A percentile compares a stretch with the other conserved stretches of the same genome.
Conservation (phyloP, 1,140 invertebrate species). For the Trichonephila inaurata region DNA sequence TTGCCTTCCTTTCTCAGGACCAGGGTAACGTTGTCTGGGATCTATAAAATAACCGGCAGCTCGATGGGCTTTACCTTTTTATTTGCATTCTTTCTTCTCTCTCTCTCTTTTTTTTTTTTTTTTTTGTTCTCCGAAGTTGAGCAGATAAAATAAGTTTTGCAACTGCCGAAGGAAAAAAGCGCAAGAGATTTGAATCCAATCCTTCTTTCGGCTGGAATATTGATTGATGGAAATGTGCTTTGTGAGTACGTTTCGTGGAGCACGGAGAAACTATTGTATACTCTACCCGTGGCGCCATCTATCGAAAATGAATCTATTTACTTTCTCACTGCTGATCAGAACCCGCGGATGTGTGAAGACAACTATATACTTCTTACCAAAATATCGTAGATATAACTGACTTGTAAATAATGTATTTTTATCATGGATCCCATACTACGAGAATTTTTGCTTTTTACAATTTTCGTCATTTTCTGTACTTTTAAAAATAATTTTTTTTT, state of each 20-base stretch:
- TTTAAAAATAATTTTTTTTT: no score
- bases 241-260: no score
- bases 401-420: no score
- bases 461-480: no score
- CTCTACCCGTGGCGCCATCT: background rate
- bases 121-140: background rate
- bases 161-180: conserved; percentile 51
- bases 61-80: background rate
- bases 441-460: no score
- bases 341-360: no score
- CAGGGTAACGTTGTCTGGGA: conserved; percentile 6
- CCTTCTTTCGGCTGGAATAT: conserved; percentile 39
- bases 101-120: background rate
- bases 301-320: background rate
- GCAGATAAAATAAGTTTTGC: conserved; percentile 60
- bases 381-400: no score
- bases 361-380: no score
- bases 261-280: no score
- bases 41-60: conserved; percentile 43
- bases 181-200: conserved; percentile 69
- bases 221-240: conserved; percentile 51
- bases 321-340: background rate
- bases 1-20: background rate
- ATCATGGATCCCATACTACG: no score
- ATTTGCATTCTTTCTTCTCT: background rate